Evolutionary conservation across 2,797 vertebrate species (phyloP), one percentile per base, ranked within the genome.

Genomic region (Propithecus perrieri): DNA sequence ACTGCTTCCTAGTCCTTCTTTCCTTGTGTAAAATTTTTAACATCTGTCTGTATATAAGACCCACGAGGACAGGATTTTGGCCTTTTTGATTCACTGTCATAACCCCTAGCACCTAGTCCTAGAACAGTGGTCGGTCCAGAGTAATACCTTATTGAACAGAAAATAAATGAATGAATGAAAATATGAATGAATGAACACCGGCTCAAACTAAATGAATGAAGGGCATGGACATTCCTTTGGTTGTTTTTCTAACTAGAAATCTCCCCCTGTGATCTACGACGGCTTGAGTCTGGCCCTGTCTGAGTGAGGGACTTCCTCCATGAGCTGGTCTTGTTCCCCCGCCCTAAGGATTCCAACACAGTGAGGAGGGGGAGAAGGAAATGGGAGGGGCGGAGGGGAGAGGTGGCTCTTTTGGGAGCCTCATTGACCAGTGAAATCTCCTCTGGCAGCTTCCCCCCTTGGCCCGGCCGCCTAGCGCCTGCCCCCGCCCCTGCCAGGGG

Each of bases 361-460:
- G 28, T 2, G 41, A 91, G n/a, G 28, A 8, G 4, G 24, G 12
- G 55, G 10, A 46, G 65, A 76, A 86, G 53, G 57, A 75, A 89
- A 53, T 4, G n/a, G n/a, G 59, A 80, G 59, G 63, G 74, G 67
- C 9, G 1, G 17, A 41, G 13, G 72, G 33, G 59, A 26, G 81
- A 65, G 26, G 12, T 14, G 75, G 35, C 72, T 41, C 67, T 92
- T 85, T 67, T 9, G 63, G 43, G 61, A 93, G 4, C 69, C 35
- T 85, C 43, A 67, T 4, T 46, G 67, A 35, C 46, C 26, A 24
- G 43, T n/a, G 83, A 89, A 72, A 30, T 96, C 96, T 97, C 79
- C 67, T 69, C 74, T 85, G 94, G 85, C 89, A 50, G 65, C 81
- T 79, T 67, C 53, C 43, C 7, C 1, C 0, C 22, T n/a, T 92